Percentiles rank a stretch among this genome's conserved stretches.
phyloP scores from a whole-genome alignment of 2,113 vertebrate genomes.

The Polypterus bichir region DNA sequence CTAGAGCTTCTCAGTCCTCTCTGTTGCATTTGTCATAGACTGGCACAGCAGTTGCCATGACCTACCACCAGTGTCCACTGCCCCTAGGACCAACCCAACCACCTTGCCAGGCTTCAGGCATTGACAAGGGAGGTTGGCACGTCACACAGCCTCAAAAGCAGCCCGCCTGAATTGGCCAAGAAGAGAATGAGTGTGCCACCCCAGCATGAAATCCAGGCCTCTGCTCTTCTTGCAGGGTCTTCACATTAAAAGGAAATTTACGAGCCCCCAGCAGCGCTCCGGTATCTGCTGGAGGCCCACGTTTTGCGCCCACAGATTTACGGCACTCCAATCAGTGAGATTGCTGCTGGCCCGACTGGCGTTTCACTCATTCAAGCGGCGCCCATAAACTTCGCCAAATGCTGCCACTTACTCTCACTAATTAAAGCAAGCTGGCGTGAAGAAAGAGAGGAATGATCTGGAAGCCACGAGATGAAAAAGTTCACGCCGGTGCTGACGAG shows the following conservation, averaged over 20 bases:
- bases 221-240: no score
- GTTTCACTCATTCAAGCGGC: slow-evolving; percentile 47
- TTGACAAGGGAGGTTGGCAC: no score
- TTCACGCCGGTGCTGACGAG: no score
- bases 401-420: slow-evolving; percentile 53
- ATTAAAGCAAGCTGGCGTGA: slow-evolving; percentile 65
- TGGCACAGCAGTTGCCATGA: no score
- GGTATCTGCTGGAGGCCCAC: slow-evolving; percentile 28
- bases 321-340: slow-evolving; percentile 41
- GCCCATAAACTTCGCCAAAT: slow-evolving; percentile 58
- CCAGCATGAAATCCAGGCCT: no score
- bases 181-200: background rate
- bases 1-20: no score
- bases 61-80: no score
- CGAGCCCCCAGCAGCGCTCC: slow-evolving; percentile 23
- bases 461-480: slow-evolving; percentile 26
- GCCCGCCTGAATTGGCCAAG: no score
- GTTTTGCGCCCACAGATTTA: slow-evolving; percentile 43
- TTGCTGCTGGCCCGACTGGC: slow-evolving; percentile 37
- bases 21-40: no score
- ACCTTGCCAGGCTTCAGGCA: no score
- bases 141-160: no score
- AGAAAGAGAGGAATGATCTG: slow-evolving; percentile 45
- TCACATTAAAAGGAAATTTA: slow-evolving; percentile 27
- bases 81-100: no score